phyloP scores from a whole-genome alignment of 1,140 invertebrate species.

The Conus ventricosus region DNA sequence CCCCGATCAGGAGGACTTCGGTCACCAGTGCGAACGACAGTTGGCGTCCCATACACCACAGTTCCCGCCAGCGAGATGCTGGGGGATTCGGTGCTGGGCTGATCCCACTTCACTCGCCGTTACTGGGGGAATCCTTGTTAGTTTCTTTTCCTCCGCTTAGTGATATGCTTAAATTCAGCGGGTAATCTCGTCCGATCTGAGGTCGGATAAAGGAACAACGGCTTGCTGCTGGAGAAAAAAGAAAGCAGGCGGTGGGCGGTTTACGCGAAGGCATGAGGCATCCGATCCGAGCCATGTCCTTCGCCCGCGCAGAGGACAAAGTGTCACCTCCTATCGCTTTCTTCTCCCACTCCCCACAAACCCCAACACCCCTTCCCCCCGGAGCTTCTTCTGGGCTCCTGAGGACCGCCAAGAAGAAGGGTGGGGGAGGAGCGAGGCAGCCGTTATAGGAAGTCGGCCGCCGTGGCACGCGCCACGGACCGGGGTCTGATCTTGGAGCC shows the following conservation, averaged over 20 bases:
- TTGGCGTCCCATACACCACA: constrained; percentile 81
- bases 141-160: constrained; percentile 93
- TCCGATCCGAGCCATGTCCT: no score
- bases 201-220: constrained; percentile 76
- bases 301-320: no score
- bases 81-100: constrained; percentile 83
- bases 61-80: constrained; percentile 75
- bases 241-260: no score
- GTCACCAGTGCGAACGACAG: constrained; percentile 54
- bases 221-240: no score
- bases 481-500: background rate
- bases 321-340: no score
- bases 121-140: constrained; percentile 91
- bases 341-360: no score
- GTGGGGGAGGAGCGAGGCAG: background rate
- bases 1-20: constrained; percentile 81
- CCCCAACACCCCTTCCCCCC: no score
- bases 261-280: no score
- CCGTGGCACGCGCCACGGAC: background rate
- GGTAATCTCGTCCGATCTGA: constrained; percentile 84
- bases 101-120: constrained; percentile 86
- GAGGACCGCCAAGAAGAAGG: no score
- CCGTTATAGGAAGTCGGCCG: background rate
- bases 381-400: no score
- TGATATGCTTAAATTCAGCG: constrained; percentile 92